Base-by-base conservation (phyloP, 1,140 invertebrate genomes). In the Drosophila funebris region DNA sequence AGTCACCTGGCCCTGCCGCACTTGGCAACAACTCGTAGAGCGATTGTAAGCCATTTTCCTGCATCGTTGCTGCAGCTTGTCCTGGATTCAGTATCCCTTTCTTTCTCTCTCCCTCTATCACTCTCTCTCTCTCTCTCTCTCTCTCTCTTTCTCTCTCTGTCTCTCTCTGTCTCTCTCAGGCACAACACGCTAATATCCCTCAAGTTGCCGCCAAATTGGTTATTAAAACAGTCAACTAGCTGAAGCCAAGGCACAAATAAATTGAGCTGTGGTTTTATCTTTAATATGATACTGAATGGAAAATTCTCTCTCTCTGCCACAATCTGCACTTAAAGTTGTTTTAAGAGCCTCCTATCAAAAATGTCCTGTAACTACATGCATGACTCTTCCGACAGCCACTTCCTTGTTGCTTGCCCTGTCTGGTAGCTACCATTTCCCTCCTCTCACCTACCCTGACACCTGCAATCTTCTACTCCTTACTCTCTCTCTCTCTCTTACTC, bases 141-240 rank as follows among this genome's bases (percentile, higher is more conserved):
- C 3, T 31, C 1, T 33, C 1, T 14, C 50, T 36, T 8, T 36
- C 16, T 18, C 31, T 6, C 24, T n/a, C 44, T 46, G 8, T 13
- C 22, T 24, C 44, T 46, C 44, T 9, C 13, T 52, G 2, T 36
- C 33, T n/a, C 33, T 8, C 3, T n/a, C 36, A 41, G 39, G 53
- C 39, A 48, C 52, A 57, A 61, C 64, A 62, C 67, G 73, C 71
- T 77, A 77, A 77, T 77, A 77, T 70, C 74, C 53, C 36, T 77
- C 46, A 57, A 75, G 79, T 74, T 85, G 69, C 64, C 78, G 64
- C 73, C 64, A 84, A 84, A 84, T 84, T 84, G 81, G 68, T 84
- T 84, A 84, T 84, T 84, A 84, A 84, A 84, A 80, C 76, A 79
- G 80, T 79, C 76, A 76, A 76, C 80, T 84, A 60, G 46, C 48